These are phyloP conservation scores for Stictonetta naevosa DNA, from an alignment of 2,113 vertebrate species.

Conservation along the genomic window DNA sequence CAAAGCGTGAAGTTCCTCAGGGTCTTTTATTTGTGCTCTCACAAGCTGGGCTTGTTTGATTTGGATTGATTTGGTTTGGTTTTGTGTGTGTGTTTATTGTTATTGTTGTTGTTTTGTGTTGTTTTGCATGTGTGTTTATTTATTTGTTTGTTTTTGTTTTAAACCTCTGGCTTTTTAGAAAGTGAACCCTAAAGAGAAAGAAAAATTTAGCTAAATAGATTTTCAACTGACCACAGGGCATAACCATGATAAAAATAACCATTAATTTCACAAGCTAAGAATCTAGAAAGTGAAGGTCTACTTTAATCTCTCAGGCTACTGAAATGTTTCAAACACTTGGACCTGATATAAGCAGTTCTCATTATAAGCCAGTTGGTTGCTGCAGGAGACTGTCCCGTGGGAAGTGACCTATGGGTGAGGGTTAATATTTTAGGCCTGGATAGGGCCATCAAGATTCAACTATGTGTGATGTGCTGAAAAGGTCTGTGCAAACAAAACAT, in stretches of 20 bases:
- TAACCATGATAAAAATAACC: neutral
- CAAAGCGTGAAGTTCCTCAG: neutral
- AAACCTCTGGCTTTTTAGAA: neutral
- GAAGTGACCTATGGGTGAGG: neutral
- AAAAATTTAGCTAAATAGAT: neutral
- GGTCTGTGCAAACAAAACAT: neutral
- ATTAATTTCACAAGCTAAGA: neutral
- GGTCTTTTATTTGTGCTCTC: neutral
- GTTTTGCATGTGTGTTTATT: neutral
- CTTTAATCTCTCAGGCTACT: neutral
- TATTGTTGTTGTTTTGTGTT: no score
- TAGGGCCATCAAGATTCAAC: neutral
- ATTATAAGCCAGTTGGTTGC: neutral
- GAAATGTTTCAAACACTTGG: neutral
- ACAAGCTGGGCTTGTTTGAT: neutral
- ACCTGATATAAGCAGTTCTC: neutral
- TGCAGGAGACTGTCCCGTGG: neutral
- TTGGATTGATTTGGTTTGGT: neutral
- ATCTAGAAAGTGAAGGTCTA: neutral
- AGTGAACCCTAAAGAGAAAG: neutral
- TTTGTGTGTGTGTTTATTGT: no score
- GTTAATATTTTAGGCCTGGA: constrained; percentile 27
- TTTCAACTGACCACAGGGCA: neutral
- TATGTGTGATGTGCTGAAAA: neutral
- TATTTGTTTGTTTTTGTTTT: fast-evolving